These are phyloP conservation scores for Glossosoma conforme DNA, from an alignment of 1,140 invertebrate genomes.

Conservation along the genomic window DNA sequence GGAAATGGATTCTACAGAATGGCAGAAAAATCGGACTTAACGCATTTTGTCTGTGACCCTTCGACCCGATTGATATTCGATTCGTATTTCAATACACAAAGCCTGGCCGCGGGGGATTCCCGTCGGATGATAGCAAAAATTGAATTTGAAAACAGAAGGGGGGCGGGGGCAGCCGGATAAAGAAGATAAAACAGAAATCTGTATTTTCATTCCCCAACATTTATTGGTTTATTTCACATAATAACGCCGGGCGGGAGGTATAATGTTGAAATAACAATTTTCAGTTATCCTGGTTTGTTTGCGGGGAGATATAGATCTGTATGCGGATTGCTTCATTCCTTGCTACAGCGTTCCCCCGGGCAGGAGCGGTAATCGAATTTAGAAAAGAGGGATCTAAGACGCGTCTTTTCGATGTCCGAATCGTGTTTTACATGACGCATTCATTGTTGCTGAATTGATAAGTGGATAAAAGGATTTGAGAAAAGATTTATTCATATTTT, in stretches of 20 bases:
- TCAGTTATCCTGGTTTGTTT: slow-evolving; percentile 7
- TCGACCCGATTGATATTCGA: slow-evolving; percentile 31
- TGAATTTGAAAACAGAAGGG: slow-evolving; percentile 31
- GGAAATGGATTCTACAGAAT: too few relatives aligned
- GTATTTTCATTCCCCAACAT: slow-evolving; percentile 24
- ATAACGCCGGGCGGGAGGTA: slow-evolving; percentile 24
- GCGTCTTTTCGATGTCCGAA: too few relatives aligned
- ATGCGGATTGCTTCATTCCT: slow-evolving; percentile 20
- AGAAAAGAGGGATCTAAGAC: too few relatives aligned
- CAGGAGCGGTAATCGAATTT: not conserved
- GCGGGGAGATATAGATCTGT: slow-evolving; percentile 7
- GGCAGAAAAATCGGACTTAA: too few relatives aligned
- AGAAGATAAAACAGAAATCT: slow-evolving; percentile 29
- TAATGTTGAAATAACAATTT: slow-evolving; percentile 25
- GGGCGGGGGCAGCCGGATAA: slow-evolving; percentile 24
- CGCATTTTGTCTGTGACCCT: too few relatives aligned
- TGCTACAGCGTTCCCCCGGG: not conserved
- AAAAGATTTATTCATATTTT: too few relatives aligned
- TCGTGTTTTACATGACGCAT: too few relatives aligned
- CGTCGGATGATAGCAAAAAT: slow-evolving; percentile 31
- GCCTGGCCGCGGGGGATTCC: slow-evolving; percentile 22
- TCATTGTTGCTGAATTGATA: too few relatives aligned
- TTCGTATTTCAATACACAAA: slow-evolving; percentile 32
- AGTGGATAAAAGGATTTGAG: too few relatives aligned
- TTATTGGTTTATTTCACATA: slow-evolving; percentile 31